Evolutionary conservation across 2,113 vertebrate genomes (phyloP), one percentile per base, ranked within the genome.

Genomic region (Melanostigma gelatinosum): DNA sequence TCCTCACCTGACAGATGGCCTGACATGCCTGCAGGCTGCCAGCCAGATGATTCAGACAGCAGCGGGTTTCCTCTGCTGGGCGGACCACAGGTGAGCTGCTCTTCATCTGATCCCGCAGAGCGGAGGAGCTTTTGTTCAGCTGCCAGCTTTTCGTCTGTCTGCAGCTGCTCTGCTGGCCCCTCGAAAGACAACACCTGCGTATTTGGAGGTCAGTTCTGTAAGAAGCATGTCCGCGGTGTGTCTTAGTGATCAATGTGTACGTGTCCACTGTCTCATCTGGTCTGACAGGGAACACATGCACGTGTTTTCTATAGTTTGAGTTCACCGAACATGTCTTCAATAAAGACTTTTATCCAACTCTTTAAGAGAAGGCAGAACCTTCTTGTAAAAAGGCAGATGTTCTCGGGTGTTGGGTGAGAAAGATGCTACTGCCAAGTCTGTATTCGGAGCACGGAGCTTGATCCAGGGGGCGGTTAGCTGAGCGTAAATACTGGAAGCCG

Each of bases 1-100:
- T 71, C 83, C 76, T 12, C 24, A 80, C 52, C 81, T 84, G 87
- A 82, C 85, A 89, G 85, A 70, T 75, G 80, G 75, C 58, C 54
- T 64, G 83, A 84, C 55, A 77, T 63, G 81, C 83, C 84, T 69
- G 54, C 68, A 77, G 88, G 88, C 88, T 76, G 72, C 48, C 38
- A 34, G 72, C 61, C 83, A 27, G 72, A 78, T 46, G 76, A 72
- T 68, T 50, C 72, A 71, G 63, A 68, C 27, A 13, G 79, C 62
- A 27, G 68, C 75, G 50, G 48, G 46, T 65, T 73, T 36, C 64
- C 72, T 76, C 60, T 50, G 66, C 80, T 64, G 54, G 32, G 38
- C 11, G 61, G 76, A 82, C 64, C 29, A 15, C 76, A 71, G 78
- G 70, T 80, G 84, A 75, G 44, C 34, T 22, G 73, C 58, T 73